Conservation (phyloP, 2,797 vertebrate genomes). For the Crenichthys baileyi region DNA sequence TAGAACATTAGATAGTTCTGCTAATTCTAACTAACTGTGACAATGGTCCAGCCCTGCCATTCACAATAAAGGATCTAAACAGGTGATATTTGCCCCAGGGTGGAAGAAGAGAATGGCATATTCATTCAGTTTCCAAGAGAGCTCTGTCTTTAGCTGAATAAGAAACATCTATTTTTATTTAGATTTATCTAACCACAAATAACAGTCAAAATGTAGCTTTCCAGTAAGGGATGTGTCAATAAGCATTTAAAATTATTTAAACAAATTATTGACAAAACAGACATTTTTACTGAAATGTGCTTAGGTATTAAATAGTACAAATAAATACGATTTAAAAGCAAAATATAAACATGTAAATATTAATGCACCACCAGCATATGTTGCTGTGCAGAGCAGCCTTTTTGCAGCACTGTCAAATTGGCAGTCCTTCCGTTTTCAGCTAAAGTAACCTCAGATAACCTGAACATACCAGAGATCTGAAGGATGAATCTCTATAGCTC, state of each 20-base stretch:
- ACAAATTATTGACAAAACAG: neutral
- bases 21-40: slow-evolving; percentile 16
- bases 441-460: slow-evolving; percentile 20
- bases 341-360: slow-evolving; percentile 24
- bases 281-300: neutral
- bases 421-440: slow-evolving; percentile 18
- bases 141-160: neutral
- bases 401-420: slow-evolving; percentile 41
- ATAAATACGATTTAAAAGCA: slow-evolving; percentile 11
- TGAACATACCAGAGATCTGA: slow-evolving; percentile 3
- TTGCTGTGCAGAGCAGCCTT: slow-evolving; percentile 26
- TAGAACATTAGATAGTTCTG: neutral
- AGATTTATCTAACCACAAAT: neutral
- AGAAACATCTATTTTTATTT: neutral
- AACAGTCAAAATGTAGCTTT: neutral
- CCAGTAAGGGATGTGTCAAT: neutral
- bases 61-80: slow-evolving; percentile 13
- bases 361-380: slow-evolving; percentile 44
- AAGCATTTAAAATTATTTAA: neutral
- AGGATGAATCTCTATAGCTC: slow-evolving; percentile 12
- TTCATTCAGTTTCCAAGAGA: neutral
- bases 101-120: neutral
- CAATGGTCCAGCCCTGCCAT: slow-evolving; percentile 6
- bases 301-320: neutral
- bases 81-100: neutral